Conservation (phyloP, 2,888 invertebrate genomes). For the Drosophila paucipuncta region DNA sequence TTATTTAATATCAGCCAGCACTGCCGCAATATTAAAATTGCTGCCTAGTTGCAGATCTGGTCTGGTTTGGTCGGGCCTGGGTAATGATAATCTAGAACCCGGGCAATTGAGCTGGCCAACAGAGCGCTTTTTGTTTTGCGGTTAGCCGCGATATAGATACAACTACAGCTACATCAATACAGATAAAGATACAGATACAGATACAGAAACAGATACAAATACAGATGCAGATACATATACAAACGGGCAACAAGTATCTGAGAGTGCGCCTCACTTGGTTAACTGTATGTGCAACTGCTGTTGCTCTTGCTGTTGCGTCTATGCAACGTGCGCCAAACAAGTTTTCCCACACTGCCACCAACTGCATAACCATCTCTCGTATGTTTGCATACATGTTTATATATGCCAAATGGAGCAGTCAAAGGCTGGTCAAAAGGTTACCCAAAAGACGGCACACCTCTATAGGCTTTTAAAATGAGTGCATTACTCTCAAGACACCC, state of each 20-base stretch:
- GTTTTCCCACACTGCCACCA: constrained; percentile 53
- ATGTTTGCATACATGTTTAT: constrained; percentile 20
- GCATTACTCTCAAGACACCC: constrained; percentile 12
- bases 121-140: constrained; percentile 66
- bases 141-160: constrained; percentile 68
- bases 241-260: constrained; percentile 57
- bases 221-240: constrained; percentile 6
- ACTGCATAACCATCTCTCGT: constrained; percentile 42
- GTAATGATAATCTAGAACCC: constrained; percentile 75
- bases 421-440: constrained; percentile 78
- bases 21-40: constrained; percentile 70
- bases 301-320: constrained; percentile 27
- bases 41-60: constrained; percentile 27
- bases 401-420: constrained; percentile 62
- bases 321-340: constrained; percentile 58
- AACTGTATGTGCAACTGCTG: constrained; percentile 59
- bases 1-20: constrained; percentile 72
- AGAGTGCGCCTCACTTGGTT: constrained; percentile 49
- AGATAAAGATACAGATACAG: constrained; percentile 36
- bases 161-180: constrained; percentile 9
- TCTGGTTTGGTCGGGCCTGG: constrained; percentile 13
- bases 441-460: constrained; percentile 64
- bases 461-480: not conserved
- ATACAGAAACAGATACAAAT: constrained; percentile 7
- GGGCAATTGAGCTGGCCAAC: constrained; percentile 61